A percentile compares a stretch with the other conserved stretches of the same genome.
Evolutionary conservation across 2,888 invertebrate species (phyloP).

Genomic region (Caenorhabditis becei): DNA sequence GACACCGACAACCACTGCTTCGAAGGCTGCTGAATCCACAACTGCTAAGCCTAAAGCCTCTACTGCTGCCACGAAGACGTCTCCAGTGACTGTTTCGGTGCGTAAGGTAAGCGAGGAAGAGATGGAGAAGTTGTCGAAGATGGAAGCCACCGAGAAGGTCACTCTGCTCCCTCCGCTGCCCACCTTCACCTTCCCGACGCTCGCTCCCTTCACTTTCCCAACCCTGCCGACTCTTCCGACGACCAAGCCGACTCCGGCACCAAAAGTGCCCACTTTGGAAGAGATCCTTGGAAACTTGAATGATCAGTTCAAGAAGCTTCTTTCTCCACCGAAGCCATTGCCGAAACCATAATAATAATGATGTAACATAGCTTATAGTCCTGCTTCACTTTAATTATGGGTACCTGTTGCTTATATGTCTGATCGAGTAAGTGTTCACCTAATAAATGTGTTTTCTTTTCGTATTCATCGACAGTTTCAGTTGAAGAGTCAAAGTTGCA

Average conservation of each 20-base stretch:
- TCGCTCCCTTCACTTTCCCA: slow-evolving; percentile 57
- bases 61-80: slow-evolving; percentile 13
- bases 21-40: background rate
- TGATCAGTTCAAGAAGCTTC: slow-evolving; percentile 58
- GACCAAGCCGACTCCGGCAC: slow-evolving; percentile 41
- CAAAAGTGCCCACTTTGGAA: slow-evolving; percentile 61
- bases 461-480: too few relatives aligned
- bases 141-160: slow-evolving; percentile 47
- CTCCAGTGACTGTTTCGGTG: slow-evolving; percentile 33
- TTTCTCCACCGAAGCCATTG: slow-evolving; percentile 48
- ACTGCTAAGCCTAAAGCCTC: slow-evolving; percentile 8
- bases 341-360: slow-evolving; percentile 31
- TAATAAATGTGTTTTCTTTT: slow-evolving; percentile 28
- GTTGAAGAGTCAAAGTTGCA: too few relatives aligned
- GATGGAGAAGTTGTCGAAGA: slow-evolving; percentile 55
- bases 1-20: background rate
- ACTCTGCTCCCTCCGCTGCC: slow-evolving; percentile 58
- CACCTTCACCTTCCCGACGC: slow-evolving; percentile 54
- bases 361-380: background rate
- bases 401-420: slow-evolving; percentile 46
- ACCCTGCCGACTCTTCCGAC: slow-evolving; percentile 55
- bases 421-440: slow-evolving; percentile 13
- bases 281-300: slow-evolving; percentile 59
- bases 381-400: slow-evolving; percentile 31
- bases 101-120: slow-evolving; percentile 42